These are phyloP conservation scores for Spea bombifrons DNA, from an alignment of 2,113 vertebrate genomes.

Conservation along the genomic window DNA sequence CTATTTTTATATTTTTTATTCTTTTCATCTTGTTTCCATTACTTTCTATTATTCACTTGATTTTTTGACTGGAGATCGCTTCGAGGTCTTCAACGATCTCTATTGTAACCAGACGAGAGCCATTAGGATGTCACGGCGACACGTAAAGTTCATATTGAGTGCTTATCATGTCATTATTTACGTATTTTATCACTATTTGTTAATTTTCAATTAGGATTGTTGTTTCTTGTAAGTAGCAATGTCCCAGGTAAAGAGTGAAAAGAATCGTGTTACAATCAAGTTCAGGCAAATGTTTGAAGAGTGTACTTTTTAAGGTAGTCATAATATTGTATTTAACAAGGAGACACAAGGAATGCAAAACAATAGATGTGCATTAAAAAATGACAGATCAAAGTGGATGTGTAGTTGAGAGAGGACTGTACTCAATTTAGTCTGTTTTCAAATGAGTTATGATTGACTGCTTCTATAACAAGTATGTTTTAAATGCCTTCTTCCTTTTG, in stretches of 20 bases:
- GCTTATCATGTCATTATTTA: not conserved
- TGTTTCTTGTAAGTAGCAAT: not conserved
- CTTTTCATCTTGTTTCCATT: no score
- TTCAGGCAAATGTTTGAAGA: slow-evolving; percentile 31
- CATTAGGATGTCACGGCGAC: no score
- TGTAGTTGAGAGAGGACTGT: slow-evolving; percentile 22
- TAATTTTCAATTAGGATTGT: not conserved
- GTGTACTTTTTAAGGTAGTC: slow-evolving; percentile 37
- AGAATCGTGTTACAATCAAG: slow-evolving; percentile 23
- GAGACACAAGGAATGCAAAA: slow-evolving; percentile 46
- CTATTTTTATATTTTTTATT: no score
- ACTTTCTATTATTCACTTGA: no score
- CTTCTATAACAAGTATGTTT: slow-evolving; percentile 24
- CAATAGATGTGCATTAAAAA: slow-evolving; percentile 37
- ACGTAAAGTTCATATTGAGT: not conserved
- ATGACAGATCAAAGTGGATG: slow-evolving; percentile 38
- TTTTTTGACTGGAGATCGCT: no score
- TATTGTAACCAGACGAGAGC: no score
- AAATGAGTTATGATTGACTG: slow-evolving; percentile 40
- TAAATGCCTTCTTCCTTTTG: slow-evolving; percentile 10
- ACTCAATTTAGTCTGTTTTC: slow-evolving; percentile 29
- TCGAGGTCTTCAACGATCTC: no score
- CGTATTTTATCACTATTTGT: not conserved
- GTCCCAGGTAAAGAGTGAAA: slow-evolving; percentile 1
- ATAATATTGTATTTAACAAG: slow-evolving; percentile 43